Percentiles rank a stretch among this genome's conserved stretches.
phyloP scores from a whole-genome alignment of 2,113 vertebrate genomes.

The Caranx ignobilis region DNA sequence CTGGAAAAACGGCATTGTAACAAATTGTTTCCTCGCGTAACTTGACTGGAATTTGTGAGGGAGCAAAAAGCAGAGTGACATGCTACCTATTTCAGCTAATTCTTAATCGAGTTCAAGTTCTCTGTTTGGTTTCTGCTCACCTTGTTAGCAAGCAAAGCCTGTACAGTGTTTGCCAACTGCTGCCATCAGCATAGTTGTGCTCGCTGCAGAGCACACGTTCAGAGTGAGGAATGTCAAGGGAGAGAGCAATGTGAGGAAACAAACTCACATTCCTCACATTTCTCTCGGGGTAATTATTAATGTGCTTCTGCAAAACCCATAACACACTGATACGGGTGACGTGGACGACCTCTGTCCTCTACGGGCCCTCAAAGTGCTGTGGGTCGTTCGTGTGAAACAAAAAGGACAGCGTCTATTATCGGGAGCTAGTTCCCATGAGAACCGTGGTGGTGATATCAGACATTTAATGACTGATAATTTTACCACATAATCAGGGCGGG shows the following conservation, averaged over 20 bases:
- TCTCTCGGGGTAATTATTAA: conserved; percentile 82
- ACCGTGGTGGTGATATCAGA: conserved; percentile 45
- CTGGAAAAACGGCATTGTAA: neutral
- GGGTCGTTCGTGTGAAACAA: conserved; percentile 1
- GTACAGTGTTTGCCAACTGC: conserved; percentile 58
- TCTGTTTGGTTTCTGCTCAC: conserved; percentile 53
- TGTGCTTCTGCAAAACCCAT: conserved; percentile 47
- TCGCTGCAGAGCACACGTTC: conserved; percentile 28
- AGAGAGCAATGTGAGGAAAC: conserved; percentile 49
- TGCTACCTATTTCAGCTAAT: conserved; percentile 26
- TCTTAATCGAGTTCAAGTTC: conserved; percentile 21
- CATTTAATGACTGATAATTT: conserved; percentile 55
- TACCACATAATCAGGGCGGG: conserved; percentile 38
- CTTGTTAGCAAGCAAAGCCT: conserved; percentile 27
- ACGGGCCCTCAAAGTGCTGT: neutral
- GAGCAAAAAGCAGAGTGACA: conserved; percentile 36
- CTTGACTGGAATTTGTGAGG: conserved; percentile 41
- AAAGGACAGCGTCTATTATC: conserved; percentile 11
- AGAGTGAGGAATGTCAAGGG: conserved; percentile 53
- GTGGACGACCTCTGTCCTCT: conserved; percentile 2
- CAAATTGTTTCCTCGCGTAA: conserved; percentile 26
- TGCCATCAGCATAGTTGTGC: conserved; percentile 42
- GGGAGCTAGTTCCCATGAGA: conserved; percentile 57
- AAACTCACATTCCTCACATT: conserved; percentile 81
- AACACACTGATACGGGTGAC: conserved; percentile 20